Base-by-base conservation (phyloP, 2,888 invertebrate genomes). In the Drosophila anomelani region DNA sequence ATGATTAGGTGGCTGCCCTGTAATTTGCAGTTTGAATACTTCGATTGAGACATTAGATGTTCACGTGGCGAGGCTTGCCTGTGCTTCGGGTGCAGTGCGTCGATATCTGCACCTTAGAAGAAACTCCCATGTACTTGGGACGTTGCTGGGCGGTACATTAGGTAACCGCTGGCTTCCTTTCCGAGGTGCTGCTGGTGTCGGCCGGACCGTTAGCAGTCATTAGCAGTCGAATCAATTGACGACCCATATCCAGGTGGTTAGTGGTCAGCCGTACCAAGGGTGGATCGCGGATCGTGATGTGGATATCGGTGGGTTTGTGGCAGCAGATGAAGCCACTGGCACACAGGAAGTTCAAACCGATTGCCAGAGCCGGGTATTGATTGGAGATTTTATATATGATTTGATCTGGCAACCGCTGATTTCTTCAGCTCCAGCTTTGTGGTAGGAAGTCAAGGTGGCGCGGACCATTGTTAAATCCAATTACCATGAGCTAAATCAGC, bases 151-250 rank as follows among this genome's bases (percentile, higher is more conserved):
- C 54, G 43, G 44, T 71, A 32, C 61, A 53, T 32, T 9, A 15
- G 47, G 81, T 81, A 86, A 84, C 83, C 83, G 78, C 83, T 81
- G 82, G 78, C 77, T 84, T 84, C 83, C 83, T 68, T 58, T 58
- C 54, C 49, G 41, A 57, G 55, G 44, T 66, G 74, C 46, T 39
- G 69, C 76, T 84, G 81, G 87, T 83, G 87, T 80, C 83, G 80
- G 78, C 70, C 78, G 77, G 84, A 81, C 87, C 87, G 87, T 86
- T 84, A 86, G 71, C 78, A 74, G 77, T 86, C 79, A 84, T 84
- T 86, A 84, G 83, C 85, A 81, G 78, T 75, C 75, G 84, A 86
- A 84, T 84, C 83, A 84, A 84, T 84, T 86, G 83, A 75, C 87
- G 81, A 85, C 87, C 83, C 87, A 86, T 84, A 84, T 84, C 80